Evolutionary conservation across 2,888 invertebrate genomes (phyloP), one percentile per base, ranked within the genome.

Genomic region (Pterostichus madidus): DNA sequence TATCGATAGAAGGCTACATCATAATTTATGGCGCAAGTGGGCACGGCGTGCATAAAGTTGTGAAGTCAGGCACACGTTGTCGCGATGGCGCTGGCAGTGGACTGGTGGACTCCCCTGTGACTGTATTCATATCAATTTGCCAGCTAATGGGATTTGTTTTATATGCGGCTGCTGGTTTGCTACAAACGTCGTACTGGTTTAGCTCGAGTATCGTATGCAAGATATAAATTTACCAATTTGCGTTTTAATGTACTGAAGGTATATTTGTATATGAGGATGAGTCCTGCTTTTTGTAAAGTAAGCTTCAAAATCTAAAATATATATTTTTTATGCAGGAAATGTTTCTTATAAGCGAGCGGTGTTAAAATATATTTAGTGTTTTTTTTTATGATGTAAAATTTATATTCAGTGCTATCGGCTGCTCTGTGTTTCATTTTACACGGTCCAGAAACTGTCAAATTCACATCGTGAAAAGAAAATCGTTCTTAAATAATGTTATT

Each of bases 41-140:
- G 64, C 32, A 64, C 35, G 39, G 15, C 44, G 8, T 44, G 44
- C 44, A 71, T 17, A 71, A 71, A 71, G 68, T 71, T 71, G 68
- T 46, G 44, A 71, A 71, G 68, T 71, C 68, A 71, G 68, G 3
- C 39, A 39, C 7, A 24, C 24, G 24, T 24, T 39, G 8, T 11
- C 44, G 39, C n/a, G 44, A 13, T 71, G 44, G 39, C 68, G 10
- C 15, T 44, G 10, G 64, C 44, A 39, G 10, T 71, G 68, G 68
- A 49, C 53, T 59, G 13, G 10, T 44, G 68, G 68, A 31, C 53
- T 59, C 78, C 78, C 78, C 10, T 44, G 78, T 44, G 78, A 59
- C 78, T 78, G 59, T 78, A 78, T 78, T 78, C 78, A 78, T 78
- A 78, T 78, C 78, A 78, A 78, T 78, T 78, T 78, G 61, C 24